Base-by-base conservation (phyloP, 2,888 invertebrate genomes). In the Orthosia gracilis region DNA sequence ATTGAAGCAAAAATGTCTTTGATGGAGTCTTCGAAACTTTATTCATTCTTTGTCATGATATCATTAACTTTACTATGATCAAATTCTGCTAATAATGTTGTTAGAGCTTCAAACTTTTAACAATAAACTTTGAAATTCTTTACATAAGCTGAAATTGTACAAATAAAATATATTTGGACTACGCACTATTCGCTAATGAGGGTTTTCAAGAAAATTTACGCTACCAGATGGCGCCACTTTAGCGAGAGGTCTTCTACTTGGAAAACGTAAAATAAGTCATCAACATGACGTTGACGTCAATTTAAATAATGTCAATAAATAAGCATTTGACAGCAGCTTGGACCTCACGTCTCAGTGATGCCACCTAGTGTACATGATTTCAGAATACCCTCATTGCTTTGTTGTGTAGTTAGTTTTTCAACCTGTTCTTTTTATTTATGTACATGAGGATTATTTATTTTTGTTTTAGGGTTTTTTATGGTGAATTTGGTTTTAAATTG, bases 41-140 rank as follows among this genome's bases (percentile, higher is more conserved):
- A 76, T 71, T 78, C 50, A 79, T 78, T 73, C 57, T 82, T 78
- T 47, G 59, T 63, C 59, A 52, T 47, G 64, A 78, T 75, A 69
- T 68, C 62, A 74, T 68, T 62, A 82, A 59, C 78, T 55, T 65
- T n/a, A 69, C 31, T 55, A 67, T 40, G 55, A 49, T 50, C 11
- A 65, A 58, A 71, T 45, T 80, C 72, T 55, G 49, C 21, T 69
- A 63, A 64, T 67, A 76, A 78, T 70, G 18, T 3, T 58, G 58
- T 31, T 59, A 57, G 18, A 62, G 4, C 31, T 45, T 67, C 55
- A 66, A 78, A 55, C 15, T 17, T 17, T 49, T 54, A 54, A 31
- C 13, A 47, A n/a, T 49, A 3, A 54, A 57, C 12, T 57, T n/a
- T 49, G 40, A 15, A 64, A 15, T 52, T 26, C 4, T 61, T 61